Evolutionary conservation across 1,140 invertebrate genomes (phyloP), one percentile per base, ranked within the genome.

Genomic region (Drosophila ohnishii): DNA sequence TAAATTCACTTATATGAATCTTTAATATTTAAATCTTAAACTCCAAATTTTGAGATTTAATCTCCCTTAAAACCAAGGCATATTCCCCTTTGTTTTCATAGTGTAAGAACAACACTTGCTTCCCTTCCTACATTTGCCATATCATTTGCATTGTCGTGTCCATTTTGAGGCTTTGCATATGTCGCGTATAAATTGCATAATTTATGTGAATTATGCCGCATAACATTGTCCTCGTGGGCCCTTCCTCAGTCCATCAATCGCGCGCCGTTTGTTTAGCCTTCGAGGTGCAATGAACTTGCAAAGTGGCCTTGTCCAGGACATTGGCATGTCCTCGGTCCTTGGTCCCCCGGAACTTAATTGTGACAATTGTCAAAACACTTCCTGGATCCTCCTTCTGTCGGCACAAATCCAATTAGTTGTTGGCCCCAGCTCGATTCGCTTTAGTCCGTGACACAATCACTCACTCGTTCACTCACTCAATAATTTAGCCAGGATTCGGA

Each of bases 191-290:
- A 87, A 88, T 87, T 88, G 84, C 84, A 87, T 87, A 87, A 88
- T 87, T 87, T 87, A 87, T 87, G 83, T 79, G 83, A 88, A 87
- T 87, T 87, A 87, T 87, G 83, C 84, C 79, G 80, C 84, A 88
- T 84, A 86, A 73, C 82, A 78, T 40, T 66, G 78, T 50, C 50
- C 64, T 77, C 44, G 65, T 22, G 47, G 35, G 30, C 39, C 48
- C 45, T 62, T 32, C 22, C 39, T 50, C 60, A 25, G 59, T 14
- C 37, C 65, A 69, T 69, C 64, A 69, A 66, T 69, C 30, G 47
- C 37, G 22, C 30, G 42, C 16, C 30, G 42, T 28, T 62, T 69
- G 59, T 75, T 80, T 72, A 53, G 75, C 79, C 75, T 87, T 79
- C 19, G 79, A 84, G 83, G 82, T 82, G 82, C 82, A 86, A 87